Evolutionary conservation across 2,797 vertebrate genomes (phyloP).

Genomic region (Schizopygopsis malacanthus): DNA sequence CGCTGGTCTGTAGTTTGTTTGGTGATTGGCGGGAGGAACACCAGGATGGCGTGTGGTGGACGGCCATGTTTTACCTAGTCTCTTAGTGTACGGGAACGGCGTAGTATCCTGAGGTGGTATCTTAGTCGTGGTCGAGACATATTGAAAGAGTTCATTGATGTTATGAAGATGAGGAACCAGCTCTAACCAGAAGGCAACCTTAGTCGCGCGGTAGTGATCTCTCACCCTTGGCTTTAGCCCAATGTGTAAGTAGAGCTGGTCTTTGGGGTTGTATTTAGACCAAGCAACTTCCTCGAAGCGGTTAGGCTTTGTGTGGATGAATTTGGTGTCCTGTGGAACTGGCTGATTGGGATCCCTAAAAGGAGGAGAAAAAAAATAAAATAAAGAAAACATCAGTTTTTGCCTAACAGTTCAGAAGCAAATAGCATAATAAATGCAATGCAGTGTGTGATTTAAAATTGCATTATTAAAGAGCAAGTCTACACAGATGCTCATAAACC

Average conservation of each 20-base stretch:
- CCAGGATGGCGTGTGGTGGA: slow-evolving; percentile 95
- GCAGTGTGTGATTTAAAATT: neutral
- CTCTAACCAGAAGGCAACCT: slow-evolving; percentile 97
- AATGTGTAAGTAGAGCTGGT: slow-evolving; percentile 95
- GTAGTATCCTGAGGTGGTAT: slow-evolving; percentile 95
- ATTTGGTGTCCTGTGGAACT: slow-evolving; percentile 96
- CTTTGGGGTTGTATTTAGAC: slow-evolving; percentile 98
- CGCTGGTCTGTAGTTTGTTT: slow-evolving; percentile 89
- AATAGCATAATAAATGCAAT: neutral
- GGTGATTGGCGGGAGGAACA: slow-evolving; percentile 86
- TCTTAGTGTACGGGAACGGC: slow-evolving; percentile 90
- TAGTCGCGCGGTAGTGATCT: slow-evolving; percentile 95
- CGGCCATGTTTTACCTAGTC: slow-evolving; percentile 89
- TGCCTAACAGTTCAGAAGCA: slow-evolving; percentile 4
- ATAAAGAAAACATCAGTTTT: neutral
- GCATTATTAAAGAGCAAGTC: neutral
- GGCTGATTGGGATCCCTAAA: slow-evolving; percentile 94
- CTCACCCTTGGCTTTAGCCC: slow-evolving; percentile 93
- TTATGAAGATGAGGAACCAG: slow-evolving; percentile 94
- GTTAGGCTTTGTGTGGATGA: slow-evolving; percentile 97
- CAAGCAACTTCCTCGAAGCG: slow-evolving; percentile 97
- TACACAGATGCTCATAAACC: slow-evolving; percentile 12
- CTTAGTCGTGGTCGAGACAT: slow-evolving; percentile 94
- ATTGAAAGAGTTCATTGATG: slow-evolving; percentile 95
- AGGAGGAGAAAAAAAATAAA: neutral